A percentile compares a stretch with the other conserved stretches of the same genome.
phyloP scores from a whole-genome alignment of 1,140 invertebrate species.

The Acyrthosiphon pisum region DNA sequence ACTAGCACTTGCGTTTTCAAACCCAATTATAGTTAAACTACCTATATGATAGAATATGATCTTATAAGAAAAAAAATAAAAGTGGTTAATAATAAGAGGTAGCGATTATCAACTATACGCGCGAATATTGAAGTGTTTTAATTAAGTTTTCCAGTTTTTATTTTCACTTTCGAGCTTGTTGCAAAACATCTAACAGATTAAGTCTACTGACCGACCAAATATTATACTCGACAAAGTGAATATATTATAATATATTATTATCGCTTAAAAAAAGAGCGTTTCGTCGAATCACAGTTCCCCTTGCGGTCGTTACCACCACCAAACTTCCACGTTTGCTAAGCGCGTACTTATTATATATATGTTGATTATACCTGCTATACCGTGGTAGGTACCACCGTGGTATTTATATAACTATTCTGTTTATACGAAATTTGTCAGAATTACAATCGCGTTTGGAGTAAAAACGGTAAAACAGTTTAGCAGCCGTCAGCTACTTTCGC shows the following conservation, averaged over 20 bases:
- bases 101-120: background rate
- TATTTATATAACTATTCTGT: background rate
- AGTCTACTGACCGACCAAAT: background rate
- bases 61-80: background rate
- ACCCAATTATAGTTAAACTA: background rate
- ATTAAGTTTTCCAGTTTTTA: background rate
- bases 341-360: background rate
- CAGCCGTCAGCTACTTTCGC: background rate
- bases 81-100: background rate
- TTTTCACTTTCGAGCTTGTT: no score
- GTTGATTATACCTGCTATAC: no score
- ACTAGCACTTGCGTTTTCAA: background rate
- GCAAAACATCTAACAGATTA: background rate
- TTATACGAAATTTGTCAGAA: background rate
- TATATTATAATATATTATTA: background rate
- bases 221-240: background rate
- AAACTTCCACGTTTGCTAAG: background rate
- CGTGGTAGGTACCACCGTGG: no score
- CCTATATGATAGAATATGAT: no score
- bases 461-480: constrained; percentile 27
- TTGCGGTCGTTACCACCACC: no score
- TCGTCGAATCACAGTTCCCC: background rate
- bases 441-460: background rate
- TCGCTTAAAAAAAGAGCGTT: background rate
- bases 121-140: background rate